Conservation (phyloP, 2,888 invertebrate genomes). For the Alloscopus bannaensis region DNA sequence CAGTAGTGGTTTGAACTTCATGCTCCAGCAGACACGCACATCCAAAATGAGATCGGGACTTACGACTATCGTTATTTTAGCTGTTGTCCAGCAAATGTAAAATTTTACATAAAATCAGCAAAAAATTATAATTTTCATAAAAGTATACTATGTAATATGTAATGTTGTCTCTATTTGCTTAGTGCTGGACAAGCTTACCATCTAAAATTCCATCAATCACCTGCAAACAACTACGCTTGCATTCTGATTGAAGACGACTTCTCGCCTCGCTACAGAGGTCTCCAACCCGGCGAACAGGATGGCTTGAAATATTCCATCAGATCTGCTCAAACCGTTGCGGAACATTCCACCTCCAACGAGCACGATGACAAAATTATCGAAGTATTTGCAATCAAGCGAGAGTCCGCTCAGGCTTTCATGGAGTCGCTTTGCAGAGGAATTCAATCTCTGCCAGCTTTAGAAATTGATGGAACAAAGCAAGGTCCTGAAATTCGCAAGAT, state of each 20-base stretch:
- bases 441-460: background rate
- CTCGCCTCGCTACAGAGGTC: constrained; percentile 30
- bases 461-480: background rate
- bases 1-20: too few species aligned
- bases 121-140: background rate
- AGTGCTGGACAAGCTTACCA: constrained; percentile 37
- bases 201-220: constrained; percentile 37
- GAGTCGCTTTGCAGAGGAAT: constrained; percentile 26
- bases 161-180: too few species aligned
- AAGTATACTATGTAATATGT: background rate
- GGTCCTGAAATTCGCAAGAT: constrained; percentile 57
- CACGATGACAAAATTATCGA: constrained; percentile 33
- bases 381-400: constrained; percentile 31
- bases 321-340: constrained; percentile 13
- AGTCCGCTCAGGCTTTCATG: constrained; percentile 32
- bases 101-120: background rate
- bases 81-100: constrained; percentile 22
- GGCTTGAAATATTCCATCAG: constrained; percentile 23
- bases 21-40: background rate
- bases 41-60: background rate
- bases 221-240: constrained; percentile 2
- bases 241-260: constrained; percentile 43
- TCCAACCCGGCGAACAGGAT: constrained; percentile 13
- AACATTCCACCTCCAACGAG: background rate
- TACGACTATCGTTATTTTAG: background rate